A percentile compares a stretch with the other conserved stretches of the same genome.
phyloP scores from a whole-genome alignment of 2,113 vertebrate species.

The Glareola pratincola region DNA sequence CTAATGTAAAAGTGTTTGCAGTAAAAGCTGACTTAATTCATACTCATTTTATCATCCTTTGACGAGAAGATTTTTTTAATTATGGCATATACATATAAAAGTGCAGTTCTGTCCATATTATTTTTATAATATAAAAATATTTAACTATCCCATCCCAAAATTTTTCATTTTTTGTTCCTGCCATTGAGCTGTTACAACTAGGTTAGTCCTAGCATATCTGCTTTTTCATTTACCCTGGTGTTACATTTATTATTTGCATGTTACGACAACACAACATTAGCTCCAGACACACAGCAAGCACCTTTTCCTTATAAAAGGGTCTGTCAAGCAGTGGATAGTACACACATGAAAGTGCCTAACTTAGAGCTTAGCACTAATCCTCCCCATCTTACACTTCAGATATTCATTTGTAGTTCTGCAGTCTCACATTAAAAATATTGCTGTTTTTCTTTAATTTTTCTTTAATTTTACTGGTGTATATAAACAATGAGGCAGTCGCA shows the following conservation, averaged over 20 bases:
- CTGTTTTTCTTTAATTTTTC: not conserved
- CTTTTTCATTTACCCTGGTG: not conserved
- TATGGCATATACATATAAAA: not conserved
- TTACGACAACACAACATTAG: not conserved
- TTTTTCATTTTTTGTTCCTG: not conserved
- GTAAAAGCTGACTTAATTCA: not conserved
- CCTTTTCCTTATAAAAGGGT: not conserved
- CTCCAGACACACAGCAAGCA: not conserved
- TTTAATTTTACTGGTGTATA: not conserved
- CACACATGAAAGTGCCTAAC: not conserved
- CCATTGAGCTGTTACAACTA: not conserved
- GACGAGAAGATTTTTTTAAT: not conserved
- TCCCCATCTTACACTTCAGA: not conserved
- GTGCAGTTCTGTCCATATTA: accelerated
- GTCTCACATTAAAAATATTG: not conserved
- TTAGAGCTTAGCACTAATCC: not conserved
- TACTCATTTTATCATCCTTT: not conserved
- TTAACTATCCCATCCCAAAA: not conserved
- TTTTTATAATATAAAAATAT: not conserved
- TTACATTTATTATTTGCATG: not conserved
- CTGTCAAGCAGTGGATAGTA: not conserved
- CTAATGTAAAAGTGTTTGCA: not conserved
- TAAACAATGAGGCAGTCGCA: not conserved
- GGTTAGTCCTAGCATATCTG: not conserved
- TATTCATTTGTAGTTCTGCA: not conserved